Evolutionary conservation across 2,113 vertebrate species (phyloP).

Genomic region (Grallaria varia): DNA sequence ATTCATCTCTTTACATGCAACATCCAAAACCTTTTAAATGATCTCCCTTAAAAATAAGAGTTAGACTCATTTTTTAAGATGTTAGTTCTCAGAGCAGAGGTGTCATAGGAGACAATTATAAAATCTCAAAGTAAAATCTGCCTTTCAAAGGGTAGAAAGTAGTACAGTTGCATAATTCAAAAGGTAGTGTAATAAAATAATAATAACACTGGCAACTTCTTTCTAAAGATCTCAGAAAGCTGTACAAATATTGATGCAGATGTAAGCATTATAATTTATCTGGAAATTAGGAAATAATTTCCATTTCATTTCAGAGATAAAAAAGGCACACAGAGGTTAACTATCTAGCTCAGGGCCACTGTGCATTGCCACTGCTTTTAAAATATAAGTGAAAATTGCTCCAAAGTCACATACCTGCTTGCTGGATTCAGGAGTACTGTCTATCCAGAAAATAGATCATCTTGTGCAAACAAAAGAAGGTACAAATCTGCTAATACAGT

Average conservation of each 20-base stretch:
- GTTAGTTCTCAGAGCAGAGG: neutral
- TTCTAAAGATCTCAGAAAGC: neutral
- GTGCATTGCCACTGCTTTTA: neutral
- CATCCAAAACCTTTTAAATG: neutral
- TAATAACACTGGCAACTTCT: neutral
- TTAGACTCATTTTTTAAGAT: neutral
- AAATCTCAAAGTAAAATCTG: slow-evolving; percentile 19
- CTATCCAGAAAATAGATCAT: neutral
- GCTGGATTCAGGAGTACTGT: neutral
- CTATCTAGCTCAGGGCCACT: neutral
- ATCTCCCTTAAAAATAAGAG: neutral
- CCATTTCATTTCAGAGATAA: neutral
- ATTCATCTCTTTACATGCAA: neutral
- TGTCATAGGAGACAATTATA: neutral
- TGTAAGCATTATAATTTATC: neutral
- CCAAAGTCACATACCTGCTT: neutral
- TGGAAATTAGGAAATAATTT: neutral
- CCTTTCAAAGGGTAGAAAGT: slow-evolving; percentile 31
- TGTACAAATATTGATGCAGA: slow-evolving; percentile 3
- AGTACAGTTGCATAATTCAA: slow-evolving; percentile 17
- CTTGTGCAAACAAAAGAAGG: neutral
- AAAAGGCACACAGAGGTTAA: neutral
- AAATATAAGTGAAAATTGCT: neutral
- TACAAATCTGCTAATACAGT: neutral
- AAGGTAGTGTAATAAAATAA: slow-evolving; percentile 15